These are phyloP conservation scores for Globodera rostochiensis DNA, from an alignment of 1,140 invertebrate species.

Conservation along the genomic window DNA sequence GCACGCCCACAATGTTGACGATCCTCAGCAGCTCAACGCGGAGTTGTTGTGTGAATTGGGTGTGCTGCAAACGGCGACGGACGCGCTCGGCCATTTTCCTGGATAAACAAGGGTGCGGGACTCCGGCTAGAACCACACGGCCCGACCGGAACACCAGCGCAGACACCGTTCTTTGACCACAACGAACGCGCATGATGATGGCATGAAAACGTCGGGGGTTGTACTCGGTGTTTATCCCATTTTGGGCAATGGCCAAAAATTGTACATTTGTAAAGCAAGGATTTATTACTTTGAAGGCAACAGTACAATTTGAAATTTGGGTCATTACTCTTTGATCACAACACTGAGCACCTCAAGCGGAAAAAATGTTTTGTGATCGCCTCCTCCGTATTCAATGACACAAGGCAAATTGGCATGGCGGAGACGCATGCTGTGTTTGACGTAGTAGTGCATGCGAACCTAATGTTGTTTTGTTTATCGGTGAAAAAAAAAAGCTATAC, in stretches of 20 bases:
- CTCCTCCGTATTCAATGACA: constrained; percentile 2
- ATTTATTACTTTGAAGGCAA: constrained; percentile 2
- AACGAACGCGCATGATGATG: constrained; percentile 7
- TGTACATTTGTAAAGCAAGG: neutral
- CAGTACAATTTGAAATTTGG: constrained; percentile 13
- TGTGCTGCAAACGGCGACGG: neutral
- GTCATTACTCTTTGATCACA: constrained; percentile 4
- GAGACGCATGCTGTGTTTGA: neutral
- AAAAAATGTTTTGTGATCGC: neutral
- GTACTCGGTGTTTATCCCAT: constrained; percentile 1
- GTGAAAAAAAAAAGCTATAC: neutral
- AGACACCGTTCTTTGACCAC: neutral
- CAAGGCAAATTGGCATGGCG: constrained; percentile 6
- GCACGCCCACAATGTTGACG: no score
- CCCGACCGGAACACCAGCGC: constrained; percentile 1
- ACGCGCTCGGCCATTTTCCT: neutral
- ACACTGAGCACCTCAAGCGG: neutral
- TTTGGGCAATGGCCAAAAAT: neutral
- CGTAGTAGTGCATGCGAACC: constrained; percentile 6
- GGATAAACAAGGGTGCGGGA: neutral
- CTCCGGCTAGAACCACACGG: neutral
- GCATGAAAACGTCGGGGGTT: neutral
- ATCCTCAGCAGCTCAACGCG: neutral
- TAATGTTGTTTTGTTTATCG: neutral
- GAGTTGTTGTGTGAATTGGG: neutral